Evolutionary conservation across 2,113 vertebrate genomes (phyloP), one percentile per base, ranked within the genome.

Genomic region (Lepisosteus oculatus): DNA sequence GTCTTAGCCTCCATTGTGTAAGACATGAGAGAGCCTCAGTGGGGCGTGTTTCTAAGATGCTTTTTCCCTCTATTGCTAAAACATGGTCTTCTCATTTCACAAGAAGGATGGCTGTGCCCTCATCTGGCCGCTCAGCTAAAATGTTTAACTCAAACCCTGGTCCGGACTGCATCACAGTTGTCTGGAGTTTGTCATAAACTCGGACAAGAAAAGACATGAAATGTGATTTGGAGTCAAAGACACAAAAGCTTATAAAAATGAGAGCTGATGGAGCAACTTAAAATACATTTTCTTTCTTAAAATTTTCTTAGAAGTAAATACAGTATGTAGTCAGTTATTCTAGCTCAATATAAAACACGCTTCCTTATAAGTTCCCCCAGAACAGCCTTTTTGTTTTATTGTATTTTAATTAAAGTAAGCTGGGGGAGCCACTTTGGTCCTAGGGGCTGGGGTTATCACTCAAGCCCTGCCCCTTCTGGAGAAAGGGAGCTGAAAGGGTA

Each of bases 401-500:
- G 59, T 29, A 61, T 4, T 61, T 61, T 29, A 14, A 61, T 61
- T 61, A 61, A 61, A 61, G 59, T 11, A 61, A 61, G 6, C 15
- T 41, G 9, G 62, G 4, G 29, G 29, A 65, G 62, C 12, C 17
- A 3, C 29, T 61, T 69, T 42, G 9, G 62, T 73, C 54, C 55
- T 67, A 74, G 43, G 69, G 76, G 76, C 68, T 74, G 77, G 73
- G 59, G 73, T 75, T 81, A 72, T 67, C 73, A 65, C n/a, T 42
- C 45, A 76, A 78, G 76, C 78, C 80, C 81, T 76, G 77, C 81
- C 84, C 80, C 76, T 80, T 77, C 69, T 68, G 68, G 80, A 77
- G 61, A 83, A 80, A 75, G 81, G 83, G 72, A 78, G 77, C 57
- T 73, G 78, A 68, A 63, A 82, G 76, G 42, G 73, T 85, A 85